phyloP scores from a whole-genome alignment of 2,113 vertebrate species.

The Nesospiza acunhae region DNA sequence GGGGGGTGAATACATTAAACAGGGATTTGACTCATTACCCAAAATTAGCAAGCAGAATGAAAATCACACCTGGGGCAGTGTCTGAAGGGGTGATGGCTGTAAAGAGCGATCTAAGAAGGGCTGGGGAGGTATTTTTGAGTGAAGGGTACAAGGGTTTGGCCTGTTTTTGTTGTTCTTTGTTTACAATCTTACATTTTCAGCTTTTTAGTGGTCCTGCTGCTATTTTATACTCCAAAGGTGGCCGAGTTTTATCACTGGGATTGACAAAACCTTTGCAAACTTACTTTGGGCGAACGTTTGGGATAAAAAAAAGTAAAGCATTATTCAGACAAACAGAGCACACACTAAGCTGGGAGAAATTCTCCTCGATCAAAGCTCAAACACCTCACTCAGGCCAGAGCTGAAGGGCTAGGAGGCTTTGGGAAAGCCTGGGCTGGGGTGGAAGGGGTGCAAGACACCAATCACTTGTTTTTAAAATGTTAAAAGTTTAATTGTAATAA shows the following conservation, averaged over 20 bases:
- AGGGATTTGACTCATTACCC: not conserved
- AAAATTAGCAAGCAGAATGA: too few species aligned
- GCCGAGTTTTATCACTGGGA: rapidly evolving
- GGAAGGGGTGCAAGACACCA: too few species aligned
- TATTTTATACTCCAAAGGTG: rapidly evolving
- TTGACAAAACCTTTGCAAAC: rapidly evolving
- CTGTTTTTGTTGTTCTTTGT: not conserved
- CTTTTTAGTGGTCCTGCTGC: not conserved
- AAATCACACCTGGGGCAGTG: not conserved
- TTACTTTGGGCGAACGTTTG: not conserved
- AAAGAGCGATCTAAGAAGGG: rapidly evolving
- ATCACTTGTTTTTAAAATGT: too few species aligned
- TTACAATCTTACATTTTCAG: rapidly evolving
- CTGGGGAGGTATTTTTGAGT: not conserved
- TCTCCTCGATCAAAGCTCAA: rapidly evolving
- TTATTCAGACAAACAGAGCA: too few species aligned
- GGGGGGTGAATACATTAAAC: too few species aligned
- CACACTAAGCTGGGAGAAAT: too few species aligned
- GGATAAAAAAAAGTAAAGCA: not conserved
- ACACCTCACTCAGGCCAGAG: rapidly evolving
- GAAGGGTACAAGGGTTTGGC: rapidly evolving
- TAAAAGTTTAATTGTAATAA: too few species aligned
- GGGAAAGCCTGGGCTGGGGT: rapidly evolving
- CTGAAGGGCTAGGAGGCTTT: rapidly evolving
- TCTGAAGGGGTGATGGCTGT: not conserved